phyloP scores from a whole-genome alignment of 2,113 vertebrate genomes.

The Tympanuchus pallidicinctus region DNA sequence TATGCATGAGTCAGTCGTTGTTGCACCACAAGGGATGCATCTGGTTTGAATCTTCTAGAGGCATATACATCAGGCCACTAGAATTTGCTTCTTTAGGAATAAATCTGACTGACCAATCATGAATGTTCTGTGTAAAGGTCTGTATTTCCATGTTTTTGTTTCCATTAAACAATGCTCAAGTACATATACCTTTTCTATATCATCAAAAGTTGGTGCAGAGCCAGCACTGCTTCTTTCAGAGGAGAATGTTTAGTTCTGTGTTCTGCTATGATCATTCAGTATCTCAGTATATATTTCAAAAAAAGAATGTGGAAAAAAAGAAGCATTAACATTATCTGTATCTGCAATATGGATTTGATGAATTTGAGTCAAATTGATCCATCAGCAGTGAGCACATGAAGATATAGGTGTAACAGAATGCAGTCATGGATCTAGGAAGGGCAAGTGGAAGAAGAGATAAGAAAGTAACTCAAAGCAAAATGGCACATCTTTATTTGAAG shows the following conservation, averaged over 20 bases:
- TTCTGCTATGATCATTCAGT: background rate
- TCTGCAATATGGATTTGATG: background rate
- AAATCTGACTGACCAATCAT: background rate
- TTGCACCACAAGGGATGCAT: background rate
- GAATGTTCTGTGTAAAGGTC: background rate
- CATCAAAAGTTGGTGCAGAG: rapidly evolving
- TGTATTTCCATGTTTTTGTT: background rate
- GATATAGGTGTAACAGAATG: background rate
- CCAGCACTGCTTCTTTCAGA: background rate
- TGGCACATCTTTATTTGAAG: background rate
- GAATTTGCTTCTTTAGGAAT: background rate
- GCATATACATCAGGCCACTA: background rate
- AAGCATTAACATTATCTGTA: background rate
- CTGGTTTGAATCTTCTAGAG: constrained; percentile 35
- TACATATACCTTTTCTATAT: background rate
- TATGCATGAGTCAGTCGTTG: constrained; percentile 6
- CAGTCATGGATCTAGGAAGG: background rate
- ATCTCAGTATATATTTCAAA: background rate
- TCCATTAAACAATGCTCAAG: background rate
- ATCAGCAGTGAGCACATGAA: background rate
- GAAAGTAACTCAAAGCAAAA: background rate
- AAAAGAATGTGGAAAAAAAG: background rate
- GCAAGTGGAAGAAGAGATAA: background rate
- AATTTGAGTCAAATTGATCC: too few relatives aligned
- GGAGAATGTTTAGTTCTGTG: background rate